These are phyloP conservation scores for Andricus quercusramuli DNA, from an alignment of 2,888 invertebrate species.

Conservation along the genomic window DNA sequence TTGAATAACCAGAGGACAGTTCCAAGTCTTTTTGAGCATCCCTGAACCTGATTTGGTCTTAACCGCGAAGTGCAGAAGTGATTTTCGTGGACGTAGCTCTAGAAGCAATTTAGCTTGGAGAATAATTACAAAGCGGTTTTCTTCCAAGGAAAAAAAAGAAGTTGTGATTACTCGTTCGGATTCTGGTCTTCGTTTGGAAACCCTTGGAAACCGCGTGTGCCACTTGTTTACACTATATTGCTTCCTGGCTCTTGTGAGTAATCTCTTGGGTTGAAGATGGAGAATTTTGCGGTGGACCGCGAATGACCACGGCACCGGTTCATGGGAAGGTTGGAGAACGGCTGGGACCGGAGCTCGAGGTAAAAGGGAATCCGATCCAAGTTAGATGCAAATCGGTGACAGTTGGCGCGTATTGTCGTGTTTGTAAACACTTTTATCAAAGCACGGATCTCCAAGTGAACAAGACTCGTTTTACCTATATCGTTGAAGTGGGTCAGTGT, in stretches of 20 bases:
- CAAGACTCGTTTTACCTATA: constrained; percentile 31
- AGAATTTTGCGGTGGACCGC: constrained; percentile 37
- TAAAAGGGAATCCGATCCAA: constrained; percentile 41
- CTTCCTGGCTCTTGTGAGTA: not conserved
- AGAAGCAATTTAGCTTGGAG: constrained; percentile 10
- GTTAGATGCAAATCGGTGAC: constrained; percentile 41
- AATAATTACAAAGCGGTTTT: constrained; percentile 39
- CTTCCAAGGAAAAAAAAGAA: not conserved
- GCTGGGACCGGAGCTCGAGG: not conserved
- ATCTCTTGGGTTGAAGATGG: constrained; percentile 1
- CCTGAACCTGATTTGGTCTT: not conserved
- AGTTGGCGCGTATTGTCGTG: constrained; percentile 42
- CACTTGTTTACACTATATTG: constrained; percentile 27
- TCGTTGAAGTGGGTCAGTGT: constrained; percentile 48
- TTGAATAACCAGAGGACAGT: not conserved
- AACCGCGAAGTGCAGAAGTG: constrained; percentile 27
- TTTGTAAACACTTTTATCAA: constrained; percentile 41
- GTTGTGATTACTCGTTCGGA: not conserved
- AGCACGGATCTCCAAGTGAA: constrained; percentile 38
- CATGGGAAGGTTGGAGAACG: constrained; percentile 17
- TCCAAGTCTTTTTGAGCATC: not conserved
- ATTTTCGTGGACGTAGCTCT: not conserved
- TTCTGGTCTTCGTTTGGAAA: constrained; percentile 18
- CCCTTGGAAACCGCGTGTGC: constrained; percentile 28
- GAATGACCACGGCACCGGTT: constrained; percentile 15